Percentiles rank a stretch among this genome's conserved stretches.
phyloP scores from a whole-genome alignment of 2,113 vertebrate genomes.

The Baryphthengus martii region DNA sequence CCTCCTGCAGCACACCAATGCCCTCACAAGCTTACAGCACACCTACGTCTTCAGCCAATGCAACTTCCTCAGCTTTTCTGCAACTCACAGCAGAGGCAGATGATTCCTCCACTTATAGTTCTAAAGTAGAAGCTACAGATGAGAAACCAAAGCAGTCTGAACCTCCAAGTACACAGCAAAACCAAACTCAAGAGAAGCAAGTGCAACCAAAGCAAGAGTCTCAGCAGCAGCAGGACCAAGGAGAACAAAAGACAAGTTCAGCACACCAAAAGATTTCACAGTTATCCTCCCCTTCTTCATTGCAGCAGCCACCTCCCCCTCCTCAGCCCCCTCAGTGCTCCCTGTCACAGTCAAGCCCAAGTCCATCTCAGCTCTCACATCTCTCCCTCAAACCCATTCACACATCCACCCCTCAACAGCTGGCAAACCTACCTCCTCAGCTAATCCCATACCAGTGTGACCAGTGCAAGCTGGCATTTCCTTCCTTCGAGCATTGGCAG shows the following conservation, averaged over 20 bases:
- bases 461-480: conserved; percentile 97
- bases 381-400: conserved; percentile 88
- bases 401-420: conserved; percentile 84
- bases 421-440: conserved; percentile 88
- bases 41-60: conserved; percentile 83
- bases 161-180: conserved; percentile 81
- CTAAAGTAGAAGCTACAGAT: conserved; percentile 82
- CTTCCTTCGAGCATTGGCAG: conserved; percentile 98
- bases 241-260: conserved; percentile 83
- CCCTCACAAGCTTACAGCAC: conserved; percentile 89
- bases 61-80: conserved; percentile 76
- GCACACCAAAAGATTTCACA: conserved; percentile 81
- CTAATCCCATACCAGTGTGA: conserved; percentile 98
- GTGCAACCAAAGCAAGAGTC: conserved; percentile 90
- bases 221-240: conserved; percentile 80
- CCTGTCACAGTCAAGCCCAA: conserved; percentile 87
- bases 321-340: conserved; percentile 81
- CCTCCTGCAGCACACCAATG: conserved; percentile 96
- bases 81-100: conserved; percentile 82
- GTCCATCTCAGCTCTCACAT: conserved; percentile 87
- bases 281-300: conserved; percentile 83
- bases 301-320: conserved; percentile 81
- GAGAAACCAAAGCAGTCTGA: conserved; percentile 95
- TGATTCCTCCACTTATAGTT: conserved; percentile 79
- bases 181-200: conserved; percentile 86